These are phyloP conservation scores for Diabrotica virgifera DNA, from an alignment of 1,140 invertebrate genomes.

Conservation along the genomic window DNA sequence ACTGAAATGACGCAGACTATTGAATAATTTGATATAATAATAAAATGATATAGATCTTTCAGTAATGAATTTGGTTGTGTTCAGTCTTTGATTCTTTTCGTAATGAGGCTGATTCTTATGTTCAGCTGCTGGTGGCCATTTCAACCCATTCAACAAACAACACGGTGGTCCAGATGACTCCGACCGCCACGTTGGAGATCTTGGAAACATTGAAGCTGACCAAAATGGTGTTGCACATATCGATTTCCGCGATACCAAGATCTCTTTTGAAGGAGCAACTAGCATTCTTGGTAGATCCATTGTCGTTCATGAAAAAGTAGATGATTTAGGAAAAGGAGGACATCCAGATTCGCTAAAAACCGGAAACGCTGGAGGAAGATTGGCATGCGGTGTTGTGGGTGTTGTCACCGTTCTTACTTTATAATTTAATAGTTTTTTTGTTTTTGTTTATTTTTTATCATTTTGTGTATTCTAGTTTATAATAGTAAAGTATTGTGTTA, in stretches of 20 bases:
- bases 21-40: too few species aligned
- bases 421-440: not conserved
- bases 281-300: slow-evolving; percentile 77
- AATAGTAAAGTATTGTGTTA: too few species aligned
- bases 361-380: slow-evolving; percentile 71
- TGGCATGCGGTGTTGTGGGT: slow-evolving; percentile 80
- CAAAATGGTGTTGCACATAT: slow-evolving; percentile 58
- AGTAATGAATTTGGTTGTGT: too few species aligned
- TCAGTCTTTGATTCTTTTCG: too few species aligned
- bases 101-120: too few species aligned
- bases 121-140: not conserved
- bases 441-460: not conserved
- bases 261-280: slow-evolving; percentile 64
- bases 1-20: too few species aligned
- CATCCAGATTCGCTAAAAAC: too few species aligned
- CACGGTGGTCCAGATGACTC: slow-evolving; percentile 71
- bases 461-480: not conserved
- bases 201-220: slow-evolving; percentile 78
- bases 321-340: slow-evolving; percentile 71
- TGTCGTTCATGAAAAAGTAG: slow-evolving; percentile 70
- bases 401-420: slow-evolving; percentile 43
- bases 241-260: slow-evolving; percentile 61
- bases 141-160: slow-evolving; percentile 36
- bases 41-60: too few species aligned
- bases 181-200: slow-evolving; percentile 82